Evolutionary conservation across 2,797 vertebrate genomes (phyloP).

Genomic region (Helostoma temminkii): DNA sequence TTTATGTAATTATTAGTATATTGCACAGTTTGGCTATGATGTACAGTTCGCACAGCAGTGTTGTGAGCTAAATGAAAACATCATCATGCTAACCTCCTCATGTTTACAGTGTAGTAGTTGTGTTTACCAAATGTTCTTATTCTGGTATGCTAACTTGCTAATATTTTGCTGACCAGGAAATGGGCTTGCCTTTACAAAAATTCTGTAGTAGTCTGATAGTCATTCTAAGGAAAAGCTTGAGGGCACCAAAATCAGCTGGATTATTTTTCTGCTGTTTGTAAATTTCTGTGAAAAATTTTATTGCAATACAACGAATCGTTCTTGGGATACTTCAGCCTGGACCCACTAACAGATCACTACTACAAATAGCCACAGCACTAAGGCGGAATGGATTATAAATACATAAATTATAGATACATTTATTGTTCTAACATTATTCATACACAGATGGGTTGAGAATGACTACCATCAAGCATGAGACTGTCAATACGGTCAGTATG

Average conservation of each 20-base stretch:
- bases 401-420: background rate
- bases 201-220: too few species aligned
- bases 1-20: background rate
- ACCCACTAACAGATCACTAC: background rate
- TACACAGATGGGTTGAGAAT: constrained; percentile 7
- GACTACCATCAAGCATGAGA: constrained; percentile 12
- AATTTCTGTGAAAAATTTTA: background rate
- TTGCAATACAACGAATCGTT: background rate
- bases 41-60: background rate
- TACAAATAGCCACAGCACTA: background rate
- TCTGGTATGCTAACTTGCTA: too few species aligned
- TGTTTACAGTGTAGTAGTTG: too few species aligned
- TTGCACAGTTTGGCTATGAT: constrained; percentile 8
- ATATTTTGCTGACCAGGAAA: background rate
- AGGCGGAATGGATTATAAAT: background rate
- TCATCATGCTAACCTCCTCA: background rate
- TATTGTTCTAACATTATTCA: background rate
- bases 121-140: too few species aligned
- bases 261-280: too few species aligned
- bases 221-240: too few species aligned
- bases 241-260: too few species aligned
- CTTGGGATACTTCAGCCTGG: background rate
- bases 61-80: too few species aligned
- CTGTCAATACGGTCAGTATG: constrained; percentile 21
- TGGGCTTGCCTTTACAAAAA: background rate